Base-by-base conservation (phyloP, 2,888 invertebrate genomes). In the Leptinotarsa peninsularis region DNA sequence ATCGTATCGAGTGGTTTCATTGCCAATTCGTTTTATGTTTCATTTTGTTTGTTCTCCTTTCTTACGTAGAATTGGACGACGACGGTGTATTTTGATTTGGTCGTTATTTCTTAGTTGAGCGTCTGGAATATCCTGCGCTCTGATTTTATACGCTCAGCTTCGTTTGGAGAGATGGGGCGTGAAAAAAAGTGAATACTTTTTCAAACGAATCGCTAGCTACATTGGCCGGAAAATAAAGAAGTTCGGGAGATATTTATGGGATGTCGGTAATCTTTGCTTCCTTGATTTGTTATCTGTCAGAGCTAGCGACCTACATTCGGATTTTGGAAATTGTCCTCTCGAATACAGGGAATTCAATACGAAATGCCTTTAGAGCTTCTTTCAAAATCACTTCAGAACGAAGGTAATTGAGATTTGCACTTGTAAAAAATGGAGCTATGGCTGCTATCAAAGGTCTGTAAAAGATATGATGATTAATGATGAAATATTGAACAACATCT, bases 41-140 rank as follows among this genome's bases (percentile, higher is more conserved):
- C 49, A 23, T 69, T 69, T 60, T 70, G 70, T 70, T 70, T 70
- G 70, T 60, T 70, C 58, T n/a, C 58, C 18, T 58, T 70, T n/a
- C 56, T 33, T 49, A 56, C 70, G 58, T 14, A n/a, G 56, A 52
- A 52, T 56, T 17, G 54, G 69, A 49, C 58, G 69, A 70, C 58
- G 63, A 63, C 63, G 63, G 63, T 70, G 56, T 70, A 70, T 70
- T 70, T 70, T 60, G 56, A 70, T 58, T 70, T 43, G 70, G 70
- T 58, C 58, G 70, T 70, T 70, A 70, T 70, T 70, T 70, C 49
- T 70, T 58, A 70, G 23, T 63, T 49, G 58, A 60, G 56, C 52
- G 56, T 66, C 72, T 67, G 49, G 66, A 72, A 66, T 52, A 72
- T 72, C 63, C 52, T 67, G 23, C 66, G 54, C 63, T 50, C 13